phyloP scores from a whole-genome alignment of 2,113 vertebrate species.

The Pelecanus crispus region DNA sequence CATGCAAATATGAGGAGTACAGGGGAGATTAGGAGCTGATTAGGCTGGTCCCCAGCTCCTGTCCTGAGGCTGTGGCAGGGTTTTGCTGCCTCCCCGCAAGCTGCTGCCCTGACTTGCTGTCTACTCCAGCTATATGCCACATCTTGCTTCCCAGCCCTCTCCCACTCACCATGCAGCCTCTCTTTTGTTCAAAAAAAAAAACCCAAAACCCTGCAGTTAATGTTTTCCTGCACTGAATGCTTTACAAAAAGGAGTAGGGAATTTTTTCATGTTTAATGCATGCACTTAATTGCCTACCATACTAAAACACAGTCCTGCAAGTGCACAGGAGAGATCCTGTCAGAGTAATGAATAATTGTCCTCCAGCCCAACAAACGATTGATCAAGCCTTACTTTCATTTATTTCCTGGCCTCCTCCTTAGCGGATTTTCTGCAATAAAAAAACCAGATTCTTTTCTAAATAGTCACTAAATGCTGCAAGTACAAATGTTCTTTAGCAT shows the following conservation, averaged over 20 bases:
- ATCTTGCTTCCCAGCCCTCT: background rate
- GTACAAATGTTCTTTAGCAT: background rate
- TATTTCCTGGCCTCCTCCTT: background rate
- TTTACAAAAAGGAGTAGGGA: background rate
- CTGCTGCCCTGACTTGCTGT: background rate
- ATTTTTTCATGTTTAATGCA: background rate
- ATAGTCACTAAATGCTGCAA: background rate
- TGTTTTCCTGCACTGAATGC: background rate
- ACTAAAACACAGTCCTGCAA: background rate
- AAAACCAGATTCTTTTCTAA: background rate
- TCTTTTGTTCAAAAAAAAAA: background rate
- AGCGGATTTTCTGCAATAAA: background rate
- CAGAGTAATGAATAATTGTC: background rate
- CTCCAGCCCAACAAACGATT: background rate
- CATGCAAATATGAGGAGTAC: background rate
- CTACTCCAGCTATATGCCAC: background rate
- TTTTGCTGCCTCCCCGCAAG: background rate
- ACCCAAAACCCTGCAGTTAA: background rate
- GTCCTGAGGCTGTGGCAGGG: background rate
- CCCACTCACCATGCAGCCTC: background rate
- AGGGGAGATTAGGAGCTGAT: background rate
- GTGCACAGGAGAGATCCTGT: background rate
- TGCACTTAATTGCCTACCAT: background rate
- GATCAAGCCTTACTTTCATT: background rate
- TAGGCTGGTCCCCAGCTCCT: background rate